Evolutionary conservation across 2,113 vertebrate species (phyloP).

Genomic region (Megaptera novaeangliae): DNA sequence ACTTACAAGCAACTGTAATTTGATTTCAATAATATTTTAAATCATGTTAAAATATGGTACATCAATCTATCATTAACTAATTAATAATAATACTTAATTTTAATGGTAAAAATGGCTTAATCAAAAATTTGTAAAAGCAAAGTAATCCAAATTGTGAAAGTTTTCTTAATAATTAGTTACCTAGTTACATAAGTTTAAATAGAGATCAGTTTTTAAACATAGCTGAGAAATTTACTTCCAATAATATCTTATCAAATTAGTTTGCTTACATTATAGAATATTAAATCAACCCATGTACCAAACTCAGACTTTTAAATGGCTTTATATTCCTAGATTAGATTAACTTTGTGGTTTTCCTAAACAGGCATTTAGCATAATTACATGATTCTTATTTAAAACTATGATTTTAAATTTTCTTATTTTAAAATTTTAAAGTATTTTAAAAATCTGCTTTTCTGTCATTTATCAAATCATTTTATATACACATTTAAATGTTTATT

Average conservation of each 20-base stretch:
- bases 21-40: not conserved
- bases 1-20: not conserved
- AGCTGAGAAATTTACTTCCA: not conserved
- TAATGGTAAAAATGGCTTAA: not conserved
- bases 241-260: not conserved
- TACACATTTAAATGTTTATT: not conserved
- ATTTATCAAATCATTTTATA: not conserved
- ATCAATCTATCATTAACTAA: not conserved
- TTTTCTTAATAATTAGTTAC: not conserved
- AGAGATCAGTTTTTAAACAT: not conserved
- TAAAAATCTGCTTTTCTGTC: not conserved
- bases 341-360: not conserved
- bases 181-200: not conserved
- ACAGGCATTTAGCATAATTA: not conserved
- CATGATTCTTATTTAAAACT: not conserved
- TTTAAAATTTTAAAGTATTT: not conserved
- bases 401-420: not conserved
- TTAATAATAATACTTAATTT: not conserved
- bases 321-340: not conserved
- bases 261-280: not conserved
- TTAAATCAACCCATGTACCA: not conserved
- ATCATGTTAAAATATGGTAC: not conserved
- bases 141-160: not conserved
- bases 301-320: not conserved
- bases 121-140: not conserved